These are phyloP conservation scores for Cassiopea xamachana DNA, from an alignment of 30 jellyfish, hydroid and myxozoan species.

Conservation along the genomic window DNA sequence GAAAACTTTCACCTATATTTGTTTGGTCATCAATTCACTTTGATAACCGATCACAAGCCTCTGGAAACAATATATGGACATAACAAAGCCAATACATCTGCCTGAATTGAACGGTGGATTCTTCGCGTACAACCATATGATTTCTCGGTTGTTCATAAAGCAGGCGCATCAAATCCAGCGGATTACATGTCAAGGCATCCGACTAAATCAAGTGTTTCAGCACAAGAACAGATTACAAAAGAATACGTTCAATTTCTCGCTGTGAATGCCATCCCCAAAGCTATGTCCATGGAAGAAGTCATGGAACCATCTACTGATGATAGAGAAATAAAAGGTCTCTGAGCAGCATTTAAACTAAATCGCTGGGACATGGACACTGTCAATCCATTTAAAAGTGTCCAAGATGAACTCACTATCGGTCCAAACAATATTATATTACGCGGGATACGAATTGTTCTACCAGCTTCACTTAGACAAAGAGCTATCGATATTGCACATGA, in stretches of 20 bases:
- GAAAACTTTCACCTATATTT: conserved; percentile 26
- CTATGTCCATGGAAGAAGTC: conserved; percentile 11
- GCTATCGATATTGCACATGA: conserved; percentile 20
- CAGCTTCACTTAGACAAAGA: conserved; percentile 5
- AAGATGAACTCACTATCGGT: conserved; percentile 17
- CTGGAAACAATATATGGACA: conserved; percentile 20
- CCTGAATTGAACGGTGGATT: conserved; percentile 49
- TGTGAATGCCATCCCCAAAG: background rate
- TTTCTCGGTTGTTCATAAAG: conserved; percentile 10
- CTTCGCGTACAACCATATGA: conserved; percentile 36
- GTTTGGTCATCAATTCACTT: conserved; percentile 24
- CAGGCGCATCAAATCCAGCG: conserved; percentile 46
- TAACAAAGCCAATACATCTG: conserved; percentile 34
- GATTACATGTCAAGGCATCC: conserved; percentile 48
- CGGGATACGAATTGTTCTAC: conserved; percentile 14
- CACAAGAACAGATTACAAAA: background rate
- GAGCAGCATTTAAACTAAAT: conserved; percentile 23
- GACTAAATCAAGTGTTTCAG: background rate
- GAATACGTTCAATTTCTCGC: conserved; percentile 1
- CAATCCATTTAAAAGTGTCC: conserved; percentile 12
- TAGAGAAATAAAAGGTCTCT: background rate
- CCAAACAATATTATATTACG: conserved; percentile 19
- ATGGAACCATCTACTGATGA: background rate
- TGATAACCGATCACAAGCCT: conserved; percentile 59
- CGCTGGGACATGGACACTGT: conserved; percentile 28